Conservation (phyloP, 2,888 invertebrate species). For the Xylocampa areola region DNA sequence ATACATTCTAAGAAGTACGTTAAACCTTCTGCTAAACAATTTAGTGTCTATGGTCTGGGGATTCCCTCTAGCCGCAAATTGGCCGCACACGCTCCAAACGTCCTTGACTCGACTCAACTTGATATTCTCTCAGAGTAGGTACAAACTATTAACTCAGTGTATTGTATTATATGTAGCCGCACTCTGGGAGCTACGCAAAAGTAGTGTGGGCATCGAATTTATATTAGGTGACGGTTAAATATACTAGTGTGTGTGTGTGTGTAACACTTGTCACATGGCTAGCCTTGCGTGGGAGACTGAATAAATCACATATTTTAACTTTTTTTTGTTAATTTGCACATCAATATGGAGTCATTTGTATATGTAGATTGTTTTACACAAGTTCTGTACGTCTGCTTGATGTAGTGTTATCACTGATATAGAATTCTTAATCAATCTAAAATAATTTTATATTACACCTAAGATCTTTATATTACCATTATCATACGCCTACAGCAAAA, state of each 20-base stretch:
- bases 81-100: constrained; percentile 37
- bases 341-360: constrained; percentile 41
- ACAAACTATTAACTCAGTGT: constrained; percentile 34
- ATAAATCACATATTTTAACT: constrained; percentile 49
- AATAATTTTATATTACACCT: neutral
- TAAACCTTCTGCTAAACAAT: constrained; percentile 21
- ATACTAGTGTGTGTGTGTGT: no score
- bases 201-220: constrained; percentile 2
- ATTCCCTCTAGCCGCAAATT: constrained; percentile 50
- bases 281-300: constrained; percentile 31
- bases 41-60: constrained; percentile 26
- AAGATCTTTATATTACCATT: constrained; percentile 9
- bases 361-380: constrained; percentile 13
- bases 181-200: constrained; percentile 1
- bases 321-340: constrained; percentile 50
- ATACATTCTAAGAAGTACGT: neutral
- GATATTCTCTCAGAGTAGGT: constrained; percentile 23
- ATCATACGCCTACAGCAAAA: constrained; percentile 18
- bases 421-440: neutral
- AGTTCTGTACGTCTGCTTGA: constrained; percentile 21
- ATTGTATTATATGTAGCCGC: neutral
- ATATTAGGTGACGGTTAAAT: constrained; percentile 10
- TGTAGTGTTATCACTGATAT: constrained; percentile 12
- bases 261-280: constrained; percentile 27
- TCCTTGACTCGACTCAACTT: constrained; percentile 47